phyloP scores from a whole-genome alignment of 1,140 invertebrate genomes.

The Matsumurasca onukii region DNA sequence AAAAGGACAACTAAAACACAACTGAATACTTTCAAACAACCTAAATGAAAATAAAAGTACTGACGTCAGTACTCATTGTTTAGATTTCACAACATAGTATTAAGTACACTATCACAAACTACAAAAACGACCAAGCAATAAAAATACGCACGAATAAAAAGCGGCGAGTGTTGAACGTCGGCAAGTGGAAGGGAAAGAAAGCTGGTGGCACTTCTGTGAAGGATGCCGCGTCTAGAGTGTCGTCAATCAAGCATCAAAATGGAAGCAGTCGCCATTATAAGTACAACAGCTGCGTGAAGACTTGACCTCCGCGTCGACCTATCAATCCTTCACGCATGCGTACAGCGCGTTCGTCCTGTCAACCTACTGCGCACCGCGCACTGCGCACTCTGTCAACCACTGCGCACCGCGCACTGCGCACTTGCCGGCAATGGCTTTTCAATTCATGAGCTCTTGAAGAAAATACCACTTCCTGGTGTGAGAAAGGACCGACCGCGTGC shows the following conservation, averaged over 20 bases:
- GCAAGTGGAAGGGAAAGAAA: background rate
- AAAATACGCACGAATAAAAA: background rate
- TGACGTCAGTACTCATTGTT: no score
- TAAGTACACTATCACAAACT: no score
- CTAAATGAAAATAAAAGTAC: no score
- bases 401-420: background rate
- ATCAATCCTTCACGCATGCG: background rate
- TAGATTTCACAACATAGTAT: no score
- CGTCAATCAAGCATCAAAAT: constrained; percentile 17
- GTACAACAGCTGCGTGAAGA: background rate
- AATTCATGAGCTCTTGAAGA: background rate
- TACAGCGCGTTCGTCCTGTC: no score
- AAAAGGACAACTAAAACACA: no score
- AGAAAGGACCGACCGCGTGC: background rate
- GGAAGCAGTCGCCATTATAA: constrained; percentile 14
- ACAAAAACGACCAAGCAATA: no score
- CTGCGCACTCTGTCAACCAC: background rate
- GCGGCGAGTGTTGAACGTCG: background rate
- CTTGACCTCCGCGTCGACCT: background rate
- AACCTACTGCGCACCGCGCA: no score
- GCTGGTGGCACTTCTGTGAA: background rate
- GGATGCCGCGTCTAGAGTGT: constrained; percentile 1
- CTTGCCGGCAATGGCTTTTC: background rate
- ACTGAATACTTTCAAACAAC: no score
- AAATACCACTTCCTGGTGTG: background rate